Evolutionary conservation across 2,113 vertebrate species (phyloP).

Genomic region (Equus przewalskii): DNA sequence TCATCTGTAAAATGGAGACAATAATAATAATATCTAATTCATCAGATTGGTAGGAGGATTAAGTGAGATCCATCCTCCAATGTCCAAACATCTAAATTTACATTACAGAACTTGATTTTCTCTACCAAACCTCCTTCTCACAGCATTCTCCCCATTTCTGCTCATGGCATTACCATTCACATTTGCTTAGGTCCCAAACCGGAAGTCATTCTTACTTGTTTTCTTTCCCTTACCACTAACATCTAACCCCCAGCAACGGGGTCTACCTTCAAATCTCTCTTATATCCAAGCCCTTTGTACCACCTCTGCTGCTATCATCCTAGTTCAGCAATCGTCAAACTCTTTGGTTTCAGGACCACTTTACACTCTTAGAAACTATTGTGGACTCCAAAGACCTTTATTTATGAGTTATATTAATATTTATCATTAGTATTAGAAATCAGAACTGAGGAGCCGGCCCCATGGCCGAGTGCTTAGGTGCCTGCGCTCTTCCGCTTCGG

Average conservation of each 20-base stretch:
- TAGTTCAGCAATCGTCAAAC: background rate
- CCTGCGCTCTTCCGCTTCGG: too few species aligned
- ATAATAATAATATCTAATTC: background rate
- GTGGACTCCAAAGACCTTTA: background rate
- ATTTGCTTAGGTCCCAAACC: background rate
- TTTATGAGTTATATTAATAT: constrained; percentile 24
- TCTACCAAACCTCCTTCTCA: background rate
- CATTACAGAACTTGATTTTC: background rate
- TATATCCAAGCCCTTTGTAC: background rate
- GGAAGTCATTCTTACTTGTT: background rate
- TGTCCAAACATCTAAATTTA: background rate
- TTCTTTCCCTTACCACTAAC: background rate
- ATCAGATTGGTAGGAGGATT: background rate
- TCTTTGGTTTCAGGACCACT: background rate
- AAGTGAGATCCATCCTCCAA: background rate
- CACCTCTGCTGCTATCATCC: background rate
- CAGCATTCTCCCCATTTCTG: background rate
- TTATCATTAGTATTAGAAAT: background rate
- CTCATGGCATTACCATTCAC: background rate
- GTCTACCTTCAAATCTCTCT: background rate
- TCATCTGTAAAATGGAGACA: background rate
- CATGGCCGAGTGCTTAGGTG: too few species aligned
- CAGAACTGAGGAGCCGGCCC: background rate
- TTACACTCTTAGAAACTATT: background rate
- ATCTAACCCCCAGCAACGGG: background rate